A percentile compares a stretch with the other conserved stretches of the same genome.
These are phyloP conservation scores for Anastrepha ludens DNA, from an alignment of 1,140 invertebrate species.

Conservation along the genomic window DNA sequence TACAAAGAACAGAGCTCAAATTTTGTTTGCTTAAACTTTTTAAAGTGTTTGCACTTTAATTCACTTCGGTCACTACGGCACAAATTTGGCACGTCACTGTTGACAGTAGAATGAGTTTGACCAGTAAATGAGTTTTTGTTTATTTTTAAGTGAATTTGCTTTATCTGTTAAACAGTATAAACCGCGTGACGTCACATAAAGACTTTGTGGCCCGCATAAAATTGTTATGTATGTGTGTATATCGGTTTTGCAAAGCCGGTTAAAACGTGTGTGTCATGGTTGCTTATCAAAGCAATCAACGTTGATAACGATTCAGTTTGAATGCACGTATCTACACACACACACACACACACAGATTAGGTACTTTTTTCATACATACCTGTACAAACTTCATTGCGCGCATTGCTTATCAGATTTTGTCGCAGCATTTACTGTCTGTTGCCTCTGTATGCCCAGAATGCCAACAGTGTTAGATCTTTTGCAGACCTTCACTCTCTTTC, in stretches of 20 bases:
- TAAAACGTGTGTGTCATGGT: neutral
- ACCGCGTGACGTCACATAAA: neutral
- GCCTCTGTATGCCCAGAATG: constrained; percentile 22
- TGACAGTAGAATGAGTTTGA: neutral
- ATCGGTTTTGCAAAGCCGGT: neutral
- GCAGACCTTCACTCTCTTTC: neutral
- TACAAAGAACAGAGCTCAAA: neutral
- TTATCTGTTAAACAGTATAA: neutral
- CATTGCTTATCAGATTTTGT: constrained; percentile 32
- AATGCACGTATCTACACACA: neutral
- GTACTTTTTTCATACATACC: neutral
- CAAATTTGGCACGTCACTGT: neutral
- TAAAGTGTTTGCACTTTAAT: neutral
- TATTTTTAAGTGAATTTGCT: neutral
- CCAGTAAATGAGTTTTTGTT: neutral
- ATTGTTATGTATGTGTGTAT: too few species aligned
- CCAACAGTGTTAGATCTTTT: neutral
- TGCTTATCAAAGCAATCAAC: neutral
- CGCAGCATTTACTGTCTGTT: neutral
- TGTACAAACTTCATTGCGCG: neutral
- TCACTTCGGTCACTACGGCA: neutral
- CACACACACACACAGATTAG: neutral
- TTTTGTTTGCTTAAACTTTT: neutral
- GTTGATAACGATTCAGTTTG: constrained; percentile 9
- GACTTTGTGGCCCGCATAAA: too few species aligned